Percentiles rank a stretch among this genome's conserved stretches.
phyloP scores from a whole-genome alignment of 1,140 invertebrate genomes.

The Drosophila novamexicana region DNA sequence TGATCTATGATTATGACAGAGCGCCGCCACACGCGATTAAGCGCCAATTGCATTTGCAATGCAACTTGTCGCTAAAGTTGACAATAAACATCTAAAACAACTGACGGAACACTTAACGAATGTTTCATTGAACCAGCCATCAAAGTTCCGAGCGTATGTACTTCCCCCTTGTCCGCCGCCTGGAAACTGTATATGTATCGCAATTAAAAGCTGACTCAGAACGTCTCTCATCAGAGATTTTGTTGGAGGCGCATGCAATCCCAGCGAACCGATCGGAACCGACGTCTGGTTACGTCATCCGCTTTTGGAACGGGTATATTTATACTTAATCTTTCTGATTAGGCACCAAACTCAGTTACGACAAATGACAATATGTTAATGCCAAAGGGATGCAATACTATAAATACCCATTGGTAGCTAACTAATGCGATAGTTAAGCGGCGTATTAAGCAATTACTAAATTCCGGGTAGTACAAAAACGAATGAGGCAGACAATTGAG shows the following conservation, averaged over 20 bases:
- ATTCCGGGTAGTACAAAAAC: background rate
- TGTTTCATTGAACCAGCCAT: conserved; percentile 6
- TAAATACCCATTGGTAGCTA: background rate
- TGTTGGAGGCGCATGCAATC: conserved; percentile 28
- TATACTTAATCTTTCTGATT: conserved; percentile 7
- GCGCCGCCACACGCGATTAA: no score
- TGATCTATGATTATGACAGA: no score
- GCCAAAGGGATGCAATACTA: no score
- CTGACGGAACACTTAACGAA: conserved; percentile 5
- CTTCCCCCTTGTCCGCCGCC: background rate
- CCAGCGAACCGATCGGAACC: conserved; percentile 12
- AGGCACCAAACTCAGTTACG: background rate
- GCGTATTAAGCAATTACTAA: conserved; percentile 11
- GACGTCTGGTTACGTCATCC: conserved; percentile 34
- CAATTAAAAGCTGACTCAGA: conserved; percentile 19
- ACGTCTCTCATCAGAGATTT: conserved; percentile 1
- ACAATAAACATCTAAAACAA: background rate
- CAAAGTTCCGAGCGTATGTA: background rate
- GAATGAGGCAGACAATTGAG: conserved; percentile 17
- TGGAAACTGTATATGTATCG: background rate
- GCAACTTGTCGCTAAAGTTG: background rate
- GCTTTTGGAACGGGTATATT: conserved; percentile 2
- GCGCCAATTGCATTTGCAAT: no score
- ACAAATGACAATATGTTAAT: background rate
- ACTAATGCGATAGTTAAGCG: conserved; percentile 1